A percentile compares a stretch with the other conserved stretches of the same genome.
Conservation (phyloP, 2,797 vertebrate genomes). For the Microchirus variegatus region DNA sequence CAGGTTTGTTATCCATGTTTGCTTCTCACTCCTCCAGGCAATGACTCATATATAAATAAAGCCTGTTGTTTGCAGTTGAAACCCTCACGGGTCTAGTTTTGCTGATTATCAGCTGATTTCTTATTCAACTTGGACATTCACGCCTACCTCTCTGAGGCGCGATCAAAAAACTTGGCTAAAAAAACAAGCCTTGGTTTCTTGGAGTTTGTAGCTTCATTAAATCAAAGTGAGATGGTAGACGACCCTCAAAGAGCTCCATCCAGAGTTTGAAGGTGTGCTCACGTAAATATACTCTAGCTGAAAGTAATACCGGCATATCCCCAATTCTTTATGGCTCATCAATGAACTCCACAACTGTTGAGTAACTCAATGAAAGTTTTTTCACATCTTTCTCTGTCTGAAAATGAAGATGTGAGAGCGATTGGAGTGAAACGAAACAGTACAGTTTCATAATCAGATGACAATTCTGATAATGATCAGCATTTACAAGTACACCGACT, state of each 20-base stretch:
- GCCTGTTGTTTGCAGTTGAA: too few species aligned
- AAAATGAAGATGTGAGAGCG: too few species aligned
- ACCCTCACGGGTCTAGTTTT: background rate
- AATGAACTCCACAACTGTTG: too few species aligned
- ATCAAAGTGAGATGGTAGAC: background rate
- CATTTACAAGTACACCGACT: background rate
- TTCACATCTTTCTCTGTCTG: too few species aligned
- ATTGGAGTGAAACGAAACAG: too few species aligned
- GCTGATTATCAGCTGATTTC: background rate
- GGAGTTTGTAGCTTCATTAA: background rate
- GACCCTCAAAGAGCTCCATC: background rate
- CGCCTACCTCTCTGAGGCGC: background rate
- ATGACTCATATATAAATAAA: constrained; percentile 27
- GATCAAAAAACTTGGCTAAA: background rate
- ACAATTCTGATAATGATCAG: too few species aligned
- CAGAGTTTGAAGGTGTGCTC: too few species aligned
- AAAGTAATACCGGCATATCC: too few species aligned
- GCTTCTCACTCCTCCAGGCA: background rate
- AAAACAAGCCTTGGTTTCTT: background rate
- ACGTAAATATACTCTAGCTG: too few species aligned
- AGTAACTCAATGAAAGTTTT: too few species aligned
- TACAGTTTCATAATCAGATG: too few species aligned
- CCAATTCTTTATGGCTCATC: too few species aligned
- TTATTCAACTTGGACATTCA: background rate
- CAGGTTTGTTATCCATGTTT: background rate